These are phyloP conservation scores for Fragariocoptes setiger DNA, from an alignment of 1,140 invertebrate genomes.

Conservation along the genomic window DNA sequence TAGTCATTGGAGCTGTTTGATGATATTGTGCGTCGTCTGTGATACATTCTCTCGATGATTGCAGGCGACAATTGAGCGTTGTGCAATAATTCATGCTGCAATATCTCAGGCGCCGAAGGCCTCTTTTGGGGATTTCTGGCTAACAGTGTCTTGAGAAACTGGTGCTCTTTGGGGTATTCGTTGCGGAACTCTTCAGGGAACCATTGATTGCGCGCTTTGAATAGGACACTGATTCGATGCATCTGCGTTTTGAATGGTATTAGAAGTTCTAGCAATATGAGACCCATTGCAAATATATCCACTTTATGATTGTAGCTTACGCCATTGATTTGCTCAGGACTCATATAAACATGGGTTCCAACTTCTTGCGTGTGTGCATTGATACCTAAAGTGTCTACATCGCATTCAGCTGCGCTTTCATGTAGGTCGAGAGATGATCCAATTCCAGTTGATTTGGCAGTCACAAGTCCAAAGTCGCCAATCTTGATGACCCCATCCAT, in stretches of 20 bases:
- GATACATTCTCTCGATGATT: neutral
- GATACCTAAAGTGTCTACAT: slow-evolving; percentile 10
- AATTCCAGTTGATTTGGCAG: slow-evolving; percentile 33
- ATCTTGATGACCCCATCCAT: slow-evolving; percentile 63
- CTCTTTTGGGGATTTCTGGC: slow-evolving; percentile 32
- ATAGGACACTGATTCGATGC: slow-evolving; percentile 30
- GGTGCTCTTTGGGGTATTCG: slow-evolving; percentile 13
- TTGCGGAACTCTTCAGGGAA: slow-evolving; percentile 7
- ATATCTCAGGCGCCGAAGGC: slow-evolving; percentile 37
- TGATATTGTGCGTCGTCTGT: neutral
- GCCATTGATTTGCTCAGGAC: slow-evolving; percentile 50
- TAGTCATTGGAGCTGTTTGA: neutral
- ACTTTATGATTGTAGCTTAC: slow-evolving; percentile 64
- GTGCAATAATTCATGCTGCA: slow-evolving; percentile 2
- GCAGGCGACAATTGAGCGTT: neutral
- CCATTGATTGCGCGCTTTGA: slow-evolving; percentile 3
- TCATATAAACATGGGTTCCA: slow-evolving; percentile 84
- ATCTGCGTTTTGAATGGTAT: slow-evolving; percentile 60
- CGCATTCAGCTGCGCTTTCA: neutral
- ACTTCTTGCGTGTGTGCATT: slow-evolving; percentile 30
- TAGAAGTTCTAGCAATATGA: slow-evolving; percentile 71
- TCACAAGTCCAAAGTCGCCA: slow-evolving; percentile 83
- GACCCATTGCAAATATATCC: slow-evolving; percentile 74
- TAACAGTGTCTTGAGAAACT: slow-evolving; percentile 39
- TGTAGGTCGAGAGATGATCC: slow-evolving; percentile 14